Evolutionary conservation across 2,113 vertebrate species (phyloP), one percentile per base, ranked within the genome.

Genomic region (Damaliscus lunatus): DNA sequence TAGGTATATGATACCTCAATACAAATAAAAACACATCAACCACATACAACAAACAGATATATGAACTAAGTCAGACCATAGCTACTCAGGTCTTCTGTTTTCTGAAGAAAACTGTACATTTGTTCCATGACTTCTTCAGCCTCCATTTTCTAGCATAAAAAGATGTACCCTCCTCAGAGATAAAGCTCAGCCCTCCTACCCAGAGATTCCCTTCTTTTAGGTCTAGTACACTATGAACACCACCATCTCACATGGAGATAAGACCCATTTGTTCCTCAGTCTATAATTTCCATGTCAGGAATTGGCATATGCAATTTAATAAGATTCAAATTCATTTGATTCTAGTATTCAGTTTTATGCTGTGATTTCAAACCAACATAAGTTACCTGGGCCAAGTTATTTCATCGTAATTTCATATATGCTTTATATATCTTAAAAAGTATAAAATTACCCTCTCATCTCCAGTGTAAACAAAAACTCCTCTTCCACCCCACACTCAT

Each of bases 361-460:
- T 62, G 29, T 95, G 27, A 91, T 71, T 93, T 93, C 52, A 87
- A 86, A 71, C 15, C 6, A 62, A 29, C 29, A 53, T 59, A 94
- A 80, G 29, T 87, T 95, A 59, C 21, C 27, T 64, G 11, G n/a
- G 25, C 25, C 53, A 52, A 88, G 9, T 43, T 48, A 80, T 48
- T 95, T 80, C 87, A 46, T 88, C 11, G 27, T 67, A 87, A 88
- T 82, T 86, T 91, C 23, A 64, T 60, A 55, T 55, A 83, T 29
- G 1, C 80, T 91, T 91, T 55, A 91, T 90, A 82, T 93, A 94
- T 64, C 33, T 55, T 95, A 46, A 29, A 97, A 96, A 88, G 94
- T 57, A 82, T 86, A 95, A 94, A 97, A 86, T 91, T 2, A 74
- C 2, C 91, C 36, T 90, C 11, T 11, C 80, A 93, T 92, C 36